phyloP scores from a whole-genome alignment of 2,888 invertebrate species.

The Lithophane semibrunnea region DNA sequence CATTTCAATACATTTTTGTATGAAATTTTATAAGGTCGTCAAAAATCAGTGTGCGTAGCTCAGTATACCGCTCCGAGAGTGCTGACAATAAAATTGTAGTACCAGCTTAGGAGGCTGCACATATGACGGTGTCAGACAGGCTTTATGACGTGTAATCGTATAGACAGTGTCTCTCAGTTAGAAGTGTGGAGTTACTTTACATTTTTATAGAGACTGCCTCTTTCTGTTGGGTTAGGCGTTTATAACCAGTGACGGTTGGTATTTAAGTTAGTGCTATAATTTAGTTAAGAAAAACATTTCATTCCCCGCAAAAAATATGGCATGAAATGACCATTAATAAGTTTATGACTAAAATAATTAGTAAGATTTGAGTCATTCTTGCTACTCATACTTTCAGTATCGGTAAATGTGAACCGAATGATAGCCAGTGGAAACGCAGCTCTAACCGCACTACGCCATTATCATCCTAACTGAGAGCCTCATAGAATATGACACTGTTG shows the following conservation, averaged over 20 bases:
- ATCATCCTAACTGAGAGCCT: not conserved
- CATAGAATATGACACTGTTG: not conserved
- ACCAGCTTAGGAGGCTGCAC: slow-evolving; percentile 48
- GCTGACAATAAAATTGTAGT: slow-evolving; percentile 56
- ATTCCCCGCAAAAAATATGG: not conserved
- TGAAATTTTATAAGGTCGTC: slow-evolving; percentile 60
- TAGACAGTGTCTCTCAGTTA: slow-evolving; percentile 37
- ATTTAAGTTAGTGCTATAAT: not conserved
- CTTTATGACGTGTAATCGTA: slow-evolving; percentile 53
- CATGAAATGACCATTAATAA: not conserved
- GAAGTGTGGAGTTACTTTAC: slow-evolving; percentile 49
- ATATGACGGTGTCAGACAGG: slow-evolving; percentile 45
- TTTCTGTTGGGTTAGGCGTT: not conserved
- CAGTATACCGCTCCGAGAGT: slow-evolving; percentile 34
- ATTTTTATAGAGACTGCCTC: slow-evolving; percentile 38
- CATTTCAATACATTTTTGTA: slow-evolving; percentile 53
- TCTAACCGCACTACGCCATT: not conserved
- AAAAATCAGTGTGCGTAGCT: slow-evolving; percentile 51
- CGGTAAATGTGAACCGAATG: too few relatives aligned
- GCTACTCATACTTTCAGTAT: too few relatives aligned
- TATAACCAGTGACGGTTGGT: not conserved
- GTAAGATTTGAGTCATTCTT: too few relatives aligned
- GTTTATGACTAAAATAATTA: not conserved
- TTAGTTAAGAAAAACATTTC: too few relatives aligned
- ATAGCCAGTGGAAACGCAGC: not conserved